Percentiles rank a stretch among this genome's conserved stretches.
phyloP scores from a whole-genome alignment of 2,888 invertebrate genomes.

The Mechanitis mazaeus region DNA sequence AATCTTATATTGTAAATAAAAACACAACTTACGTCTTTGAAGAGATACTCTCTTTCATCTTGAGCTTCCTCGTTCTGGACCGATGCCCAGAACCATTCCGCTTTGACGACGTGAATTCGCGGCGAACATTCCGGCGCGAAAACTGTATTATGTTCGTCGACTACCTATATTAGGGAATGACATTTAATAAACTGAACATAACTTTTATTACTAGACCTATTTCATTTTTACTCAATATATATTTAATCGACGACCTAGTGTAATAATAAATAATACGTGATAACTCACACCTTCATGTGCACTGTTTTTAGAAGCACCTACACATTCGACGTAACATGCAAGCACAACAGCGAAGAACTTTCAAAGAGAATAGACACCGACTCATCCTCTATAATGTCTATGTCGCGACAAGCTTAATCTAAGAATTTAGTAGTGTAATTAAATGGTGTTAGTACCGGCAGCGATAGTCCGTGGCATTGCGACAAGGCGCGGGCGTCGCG shows the following conservation, averaged over 20 bases:
- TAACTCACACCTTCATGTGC: slow-evolving; percentile 28
- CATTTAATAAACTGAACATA: slow-evolving; percentile 7
- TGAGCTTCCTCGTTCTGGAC: slow-evolving; percentile 97
- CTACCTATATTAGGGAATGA: slow-evolving; percentile 78
- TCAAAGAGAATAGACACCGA: slow-evolving; percentile 30
- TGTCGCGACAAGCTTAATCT: slow-evolving; percentile 54
- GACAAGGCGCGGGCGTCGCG: slow-evolving; percentile 64
- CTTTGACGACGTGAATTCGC: slow-evolving; percentile 87
- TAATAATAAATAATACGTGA: slow-evolving; percentile 10
- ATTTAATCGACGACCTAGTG: not conserved
- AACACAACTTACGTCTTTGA: slow-evolving; percentile 84
- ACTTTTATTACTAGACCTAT: too few species aligned
- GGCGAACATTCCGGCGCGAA: slow-evolving; percentile 83
- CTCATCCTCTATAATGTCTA: slow-evolving; percentile 35
- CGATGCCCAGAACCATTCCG: slow-evolving; percentile 99
- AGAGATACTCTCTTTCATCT: slow-evolving; percentile 92
- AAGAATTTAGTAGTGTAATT: slow-evolving; percentile 67
- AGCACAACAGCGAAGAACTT: slow-evolving; percentile 47
- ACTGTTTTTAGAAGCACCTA: slow-evolving; percentile 31
- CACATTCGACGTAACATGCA: slow-evolving; percentile 37
- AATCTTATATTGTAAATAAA: not conserved
- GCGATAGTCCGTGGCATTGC: slow-evolving; percentile 75
- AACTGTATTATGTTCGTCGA: slow-evolving; percentile 86
- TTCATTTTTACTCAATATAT: not conserved
- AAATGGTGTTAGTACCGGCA: slow-evolving; percentile 79